Conservation (phyloP, 2,113 vertebrate genomes). For the Pseudorhombus dupliciocellatus region DNA sequence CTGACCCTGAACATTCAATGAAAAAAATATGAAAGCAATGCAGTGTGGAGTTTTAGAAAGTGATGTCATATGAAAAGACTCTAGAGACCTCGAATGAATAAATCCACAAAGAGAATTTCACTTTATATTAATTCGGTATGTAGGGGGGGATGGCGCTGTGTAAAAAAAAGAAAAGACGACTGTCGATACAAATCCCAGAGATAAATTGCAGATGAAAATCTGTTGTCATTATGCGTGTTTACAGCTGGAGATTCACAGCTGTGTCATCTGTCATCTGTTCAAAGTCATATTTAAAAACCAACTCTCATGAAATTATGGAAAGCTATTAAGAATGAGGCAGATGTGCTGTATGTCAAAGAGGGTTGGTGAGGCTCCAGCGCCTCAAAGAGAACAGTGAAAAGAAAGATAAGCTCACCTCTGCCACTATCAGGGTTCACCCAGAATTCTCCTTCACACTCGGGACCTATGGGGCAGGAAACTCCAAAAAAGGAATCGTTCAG, state of each 20-base stretch:
- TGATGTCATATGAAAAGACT: no score
- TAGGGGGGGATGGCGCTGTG: background rate
- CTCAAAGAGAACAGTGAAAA: no score
- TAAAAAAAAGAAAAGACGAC: background rate
- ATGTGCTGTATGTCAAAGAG: background rate
- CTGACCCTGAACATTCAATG: background rate
- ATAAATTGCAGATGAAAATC: background rate
- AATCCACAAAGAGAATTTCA: background rate
- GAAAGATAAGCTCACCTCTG: background rate
- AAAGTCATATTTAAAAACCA: background rate
- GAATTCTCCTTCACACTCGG: slow-evolving; percentile 35
- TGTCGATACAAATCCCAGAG: background rate
- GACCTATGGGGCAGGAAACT: slow-evolving; percentile 33
- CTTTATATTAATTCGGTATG: background rate
- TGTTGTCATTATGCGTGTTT: background rate
- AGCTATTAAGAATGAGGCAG: background rate
- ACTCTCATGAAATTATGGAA: background rate
- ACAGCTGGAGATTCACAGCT: background rate
- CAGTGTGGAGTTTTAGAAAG: no score
- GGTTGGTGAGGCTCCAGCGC: no score
- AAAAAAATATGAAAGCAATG: background rate
- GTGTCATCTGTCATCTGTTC: background rate
- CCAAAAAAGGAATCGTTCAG: slow-evolving; percentile 52
- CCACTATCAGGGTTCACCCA: slow-evolving; percentile 4
- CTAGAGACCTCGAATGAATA: no score